Percentiles rank a stretch among this genome's conserved stretches.
phyloP scores from a whole-genome alignment of 2,113 vertebrate species.

The Melanotaenia duboulayi region DNA sequence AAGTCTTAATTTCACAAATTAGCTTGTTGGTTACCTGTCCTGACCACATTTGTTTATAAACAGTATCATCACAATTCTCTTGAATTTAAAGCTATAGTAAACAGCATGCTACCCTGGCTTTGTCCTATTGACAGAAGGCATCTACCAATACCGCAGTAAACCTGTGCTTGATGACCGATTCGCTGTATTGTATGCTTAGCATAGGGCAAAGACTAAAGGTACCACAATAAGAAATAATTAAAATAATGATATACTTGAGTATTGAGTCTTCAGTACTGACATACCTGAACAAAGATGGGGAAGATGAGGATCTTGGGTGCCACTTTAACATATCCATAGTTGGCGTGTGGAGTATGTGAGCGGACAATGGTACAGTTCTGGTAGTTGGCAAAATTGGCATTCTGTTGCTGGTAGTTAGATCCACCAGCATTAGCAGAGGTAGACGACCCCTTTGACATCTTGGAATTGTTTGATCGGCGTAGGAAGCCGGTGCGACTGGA shows the following conservation, averaged over 20 bases:
- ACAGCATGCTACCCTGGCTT: too few species aligned
- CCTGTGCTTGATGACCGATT: too few species aligned
- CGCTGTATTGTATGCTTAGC: too few species aligned
- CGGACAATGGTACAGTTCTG: conserved; percentile 91
- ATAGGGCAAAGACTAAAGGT: background rate
- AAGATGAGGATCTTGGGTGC: conserved; percentile 94
- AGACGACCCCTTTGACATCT: conserved; percentile 72
- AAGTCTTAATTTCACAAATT: too few species aligned
- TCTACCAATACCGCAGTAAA: too few species aligned
- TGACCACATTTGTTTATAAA: too few species aligned
- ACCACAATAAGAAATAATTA: too few species aligned
- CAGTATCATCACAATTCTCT: too few species aligned
- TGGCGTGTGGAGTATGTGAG: conserved; percentile 86
- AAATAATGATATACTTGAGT: too few species aligned
- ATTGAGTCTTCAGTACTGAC: background rate
- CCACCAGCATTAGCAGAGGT: conserved; percentile 58
- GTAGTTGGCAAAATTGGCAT: conserved; percentile 85
- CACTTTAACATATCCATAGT: conserved; percentile 90
- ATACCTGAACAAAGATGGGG: conserved; percentile 94
- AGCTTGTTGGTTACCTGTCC: too few species aligned
- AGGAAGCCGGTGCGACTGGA: conserved; percentile 86
- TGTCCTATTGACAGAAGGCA: too few species aligned
- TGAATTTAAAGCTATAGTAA: too few species aligned
- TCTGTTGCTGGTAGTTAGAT: conserved; percentile 81
- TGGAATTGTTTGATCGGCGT: conserved; percentile 78